phyloP scores from a whole-genome alignment of 53 echinoderm and acorn worm genomes.

The Glandiceps talaboti region DNA sequence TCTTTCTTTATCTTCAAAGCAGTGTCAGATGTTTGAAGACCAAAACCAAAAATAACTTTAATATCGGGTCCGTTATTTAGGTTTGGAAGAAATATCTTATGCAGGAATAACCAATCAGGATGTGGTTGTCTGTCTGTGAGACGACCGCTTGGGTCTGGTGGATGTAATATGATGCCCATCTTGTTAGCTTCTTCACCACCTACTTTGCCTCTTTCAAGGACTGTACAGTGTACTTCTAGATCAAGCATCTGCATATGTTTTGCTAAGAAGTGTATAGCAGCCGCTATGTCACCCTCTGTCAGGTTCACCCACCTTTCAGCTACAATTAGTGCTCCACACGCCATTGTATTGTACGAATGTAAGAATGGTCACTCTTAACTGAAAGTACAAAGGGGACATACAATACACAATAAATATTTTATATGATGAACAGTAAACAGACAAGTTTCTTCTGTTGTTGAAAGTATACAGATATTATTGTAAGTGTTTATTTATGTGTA shows the following conservation, averaged over 20 bases:
- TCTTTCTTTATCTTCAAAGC: not conserved
- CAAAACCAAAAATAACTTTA: not conserved
- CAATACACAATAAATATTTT: too few species aligned
- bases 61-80: not conserved
- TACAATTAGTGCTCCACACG: not conserved
- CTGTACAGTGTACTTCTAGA: not conserved
- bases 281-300: not conserved
- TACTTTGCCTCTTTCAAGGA: not conserved
- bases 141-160: not conserved
- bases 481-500: too few species aligned
- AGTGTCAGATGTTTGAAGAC: not conserved
- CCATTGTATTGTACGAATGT: too few species aligned
- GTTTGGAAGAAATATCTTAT: not conserved
- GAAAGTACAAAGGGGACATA: too few species aligned
- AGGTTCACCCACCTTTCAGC: not conserved
- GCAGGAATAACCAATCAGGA: not conserved
- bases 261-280: not conserved
- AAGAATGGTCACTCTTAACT: too few species aligned
- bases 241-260: not conserved
- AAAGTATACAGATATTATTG: too few species aligned
- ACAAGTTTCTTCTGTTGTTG: too few species aligned
- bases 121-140: not conserved
- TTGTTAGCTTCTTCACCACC: not conserved
- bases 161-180: not conserved
- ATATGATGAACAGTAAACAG: too few species aligned